These are phyloP conservation scores for Nothobranchius furzeri DNA, from an alignment of 2,113 vertebrate species.

Conservation along the genomic window DNA sequence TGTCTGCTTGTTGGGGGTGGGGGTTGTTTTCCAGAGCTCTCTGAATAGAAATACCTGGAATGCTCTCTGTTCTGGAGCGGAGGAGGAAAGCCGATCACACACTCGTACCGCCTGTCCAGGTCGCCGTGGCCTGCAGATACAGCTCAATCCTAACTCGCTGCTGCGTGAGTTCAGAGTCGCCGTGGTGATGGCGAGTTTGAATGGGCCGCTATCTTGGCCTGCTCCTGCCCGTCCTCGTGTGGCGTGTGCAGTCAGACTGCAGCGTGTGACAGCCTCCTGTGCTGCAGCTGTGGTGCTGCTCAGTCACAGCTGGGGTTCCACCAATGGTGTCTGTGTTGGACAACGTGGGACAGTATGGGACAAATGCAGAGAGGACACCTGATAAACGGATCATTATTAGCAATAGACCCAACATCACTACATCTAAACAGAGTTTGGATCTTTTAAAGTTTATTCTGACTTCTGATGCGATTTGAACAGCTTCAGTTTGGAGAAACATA, in stretches of 20 bases:
- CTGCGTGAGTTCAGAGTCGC: constrained; percentile 12
- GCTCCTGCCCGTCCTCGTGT: constrained; percentile 45
- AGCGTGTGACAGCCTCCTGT: constrained; percentile 67
- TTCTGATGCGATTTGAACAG: too few relatives aligned
- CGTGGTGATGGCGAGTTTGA: constrained; percentile 16
- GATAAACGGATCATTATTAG: too few relatives aligned
- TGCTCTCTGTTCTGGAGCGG: constrained; percentile 39
- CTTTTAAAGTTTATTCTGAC: too few relatives aligned
- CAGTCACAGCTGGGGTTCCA: background rate
- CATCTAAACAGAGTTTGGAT: too few relatives aligned
- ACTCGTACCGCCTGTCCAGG: constrained; percentile 12
- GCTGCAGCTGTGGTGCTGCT: constrained; percentile 14
- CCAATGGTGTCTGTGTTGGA: too few relatives aligned
- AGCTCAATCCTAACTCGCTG: constrained; percentile 27
- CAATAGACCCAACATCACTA: too few relatives aligned
- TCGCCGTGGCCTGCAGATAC: constrained; percentile 18
- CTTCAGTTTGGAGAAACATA: too few relatives aligned
- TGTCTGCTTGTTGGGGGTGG: constrained; percentile 34
- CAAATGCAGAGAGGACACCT: background rate
- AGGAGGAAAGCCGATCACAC: constrained; percentile 13
- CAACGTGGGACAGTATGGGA: too few relatives aligned
- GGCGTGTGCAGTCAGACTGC: constrained; percentile 49
- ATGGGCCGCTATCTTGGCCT: constrained; percentile 50
- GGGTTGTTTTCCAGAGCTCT: constrained; percentile 54
- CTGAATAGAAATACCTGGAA: constrained; percentile 44